A percentile compares a stretch with the other conserved stretches of the same genome.
Conservation (phyloP, 2,888 invertebrate species). For the Ariolimax columbianus region DNA sequence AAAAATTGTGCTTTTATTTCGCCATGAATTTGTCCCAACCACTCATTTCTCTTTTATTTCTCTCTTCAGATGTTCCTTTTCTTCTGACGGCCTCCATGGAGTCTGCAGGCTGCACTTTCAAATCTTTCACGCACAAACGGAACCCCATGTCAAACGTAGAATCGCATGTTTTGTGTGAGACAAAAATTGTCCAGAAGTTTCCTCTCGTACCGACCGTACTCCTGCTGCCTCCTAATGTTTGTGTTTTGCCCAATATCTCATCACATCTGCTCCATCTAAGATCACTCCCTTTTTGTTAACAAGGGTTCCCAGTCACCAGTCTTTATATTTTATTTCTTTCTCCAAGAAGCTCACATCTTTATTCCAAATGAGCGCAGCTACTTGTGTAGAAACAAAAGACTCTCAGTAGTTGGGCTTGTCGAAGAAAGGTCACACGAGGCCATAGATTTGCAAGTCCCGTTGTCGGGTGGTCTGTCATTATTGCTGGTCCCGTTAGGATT, state of each 20-base stretch:
- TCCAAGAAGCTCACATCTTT: constrained; percentile 13
- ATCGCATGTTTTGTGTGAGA: constrained; percentile 32
- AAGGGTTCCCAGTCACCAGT: constrained; percentile 9
- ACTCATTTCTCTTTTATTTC: constrained; percentile 43
- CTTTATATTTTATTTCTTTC: constrained; percentile 15
- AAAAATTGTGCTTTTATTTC: constrained; percentile 41
- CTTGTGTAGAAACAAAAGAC: constrained; percentile 36
- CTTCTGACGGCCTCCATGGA: constrained; percentile 29
- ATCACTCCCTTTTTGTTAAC: neutral
- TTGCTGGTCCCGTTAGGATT: constrained; percentile 3
- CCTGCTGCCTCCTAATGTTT: constrained; percentile 16
- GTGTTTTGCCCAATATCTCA: constrained; percentile 32
- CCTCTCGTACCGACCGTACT: neutral
- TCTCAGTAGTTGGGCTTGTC: neutral
- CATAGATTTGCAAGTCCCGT: neutral
- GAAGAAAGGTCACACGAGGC: constrained; percentile 29
- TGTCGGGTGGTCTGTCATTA: constrained; percentile 32
- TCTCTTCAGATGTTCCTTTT: constrained; percentile 27
- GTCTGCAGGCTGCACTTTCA: constrained; percentile 28
- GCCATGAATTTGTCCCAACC: constrained; percentile 35
- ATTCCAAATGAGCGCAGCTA: constrained; percentile 8
- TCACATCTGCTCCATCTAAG: constrained; percentile 38
- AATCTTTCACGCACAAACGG: constrained; percentile 21
- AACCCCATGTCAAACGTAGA: constrained; percentile 31
- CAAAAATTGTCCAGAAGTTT: constrained; percentile 16